Evolutionary conservation across 2,113 vertebrate genomes (phyloP), one percentile per base, ranked within the genome.

Genomic region (Zapus hudsonius): DNA sequence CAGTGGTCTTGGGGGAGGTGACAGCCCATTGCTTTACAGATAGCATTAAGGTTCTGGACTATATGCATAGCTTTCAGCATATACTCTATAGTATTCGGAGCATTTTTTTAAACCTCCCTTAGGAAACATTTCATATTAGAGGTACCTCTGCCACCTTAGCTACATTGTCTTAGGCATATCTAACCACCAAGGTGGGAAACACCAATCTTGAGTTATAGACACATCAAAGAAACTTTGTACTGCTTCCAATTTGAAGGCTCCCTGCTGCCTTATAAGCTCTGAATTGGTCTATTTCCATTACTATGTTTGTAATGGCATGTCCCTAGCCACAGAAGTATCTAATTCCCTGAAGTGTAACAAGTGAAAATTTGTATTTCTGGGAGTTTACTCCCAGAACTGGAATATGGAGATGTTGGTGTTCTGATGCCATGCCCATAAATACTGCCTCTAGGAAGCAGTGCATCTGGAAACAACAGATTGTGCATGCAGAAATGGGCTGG

Each of bases 401-500:
- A 97, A 95, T 84, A 84, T 38, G 2, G 2, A 89, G 95, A 86
- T 97, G 94, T 96, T 96, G 95, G 22, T 94, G 90, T 89, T 94
- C 89, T 57, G 92, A 91, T 42, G 80, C 90, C 94, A 92, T 90
- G 95, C 95, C 95, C 96, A 94, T 89, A 88, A 91, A 59, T 93
- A 80, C 73, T 31, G 96, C 93, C 95, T 97, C 97, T 96, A 97
- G 97, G 97, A 98, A 97, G 96, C 78, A 1, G 94, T 97, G 95
- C 97, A 98, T 96, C 97, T 98, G 98, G 97, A 98, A 98, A 98
- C 97, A 98, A 97, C 98, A 98, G 98, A 98, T 98, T 98, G 97
- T 93, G 93, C 94, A 96, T 91, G 91, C 97, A 95, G 97, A 98
- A 98, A 98, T 97, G 97, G 97, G 93, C 96, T 97, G 79, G 96